Evolutionary conservation across 2,113 vertebrate genomes (phyloP).

Genomic region (Xyliphius kryptos): DNA sequence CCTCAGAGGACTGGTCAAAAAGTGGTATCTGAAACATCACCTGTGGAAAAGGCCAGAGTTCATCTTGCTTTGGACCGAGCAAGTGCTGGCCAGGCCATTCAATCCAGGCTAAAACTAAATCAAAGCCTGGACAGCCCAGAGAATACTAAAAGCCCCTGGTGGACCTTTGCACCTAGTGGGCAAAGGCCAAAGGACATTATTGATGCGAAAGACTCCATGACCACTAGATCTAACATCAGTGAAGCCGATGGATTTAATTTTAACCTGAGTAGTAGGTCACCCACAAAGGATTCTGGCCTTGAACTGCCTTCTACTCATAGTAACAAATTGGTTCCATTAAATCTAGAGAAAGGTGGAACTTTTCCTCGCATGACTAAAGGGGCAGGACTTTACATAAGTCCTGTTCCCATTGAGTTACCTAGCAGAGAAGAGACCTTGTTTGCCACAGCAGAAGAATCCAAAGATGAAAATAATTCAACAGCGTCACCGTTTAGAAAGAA

Average conservation of each 20-base stretch:
- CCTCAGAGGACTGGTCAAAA: conserved; percentile 9
- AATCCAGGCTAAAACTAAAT: conserved; percentile 44
- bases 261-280: too few species aligned
- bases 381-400: neutral
- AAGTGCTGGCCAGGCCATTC: conserved; percentile 43
- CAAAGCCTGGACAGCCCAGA: conserved; percentile 2
- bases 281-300: neutral
- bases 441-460: neutral
- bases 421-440: neutral
- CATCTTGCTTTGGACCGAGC: neutral
- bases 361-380: conserved; percentile 45
- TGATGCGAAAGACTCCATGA: neutral
- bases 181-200: conserved; percentile 16
- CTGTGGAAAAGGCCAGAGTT: neutral
- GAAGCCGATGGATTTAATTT: conserved; percentile 47
- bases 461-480: neutral
- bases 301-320: neutral
- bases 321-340: conserved; percentile 14
- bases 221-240: conserved; percentile 14
- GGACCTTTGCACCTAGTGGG: neutral
- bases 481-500: neutral
- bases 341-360: conserved; percentile 37
- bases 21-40: neutral
- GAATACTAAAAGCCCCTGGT: neutral
- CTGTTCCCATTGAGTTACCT: neutral